phyloP scores from a whole-genome alignment of 2,113 vertebrate genomes.

The Oreotragus oreotragus region DNA sequence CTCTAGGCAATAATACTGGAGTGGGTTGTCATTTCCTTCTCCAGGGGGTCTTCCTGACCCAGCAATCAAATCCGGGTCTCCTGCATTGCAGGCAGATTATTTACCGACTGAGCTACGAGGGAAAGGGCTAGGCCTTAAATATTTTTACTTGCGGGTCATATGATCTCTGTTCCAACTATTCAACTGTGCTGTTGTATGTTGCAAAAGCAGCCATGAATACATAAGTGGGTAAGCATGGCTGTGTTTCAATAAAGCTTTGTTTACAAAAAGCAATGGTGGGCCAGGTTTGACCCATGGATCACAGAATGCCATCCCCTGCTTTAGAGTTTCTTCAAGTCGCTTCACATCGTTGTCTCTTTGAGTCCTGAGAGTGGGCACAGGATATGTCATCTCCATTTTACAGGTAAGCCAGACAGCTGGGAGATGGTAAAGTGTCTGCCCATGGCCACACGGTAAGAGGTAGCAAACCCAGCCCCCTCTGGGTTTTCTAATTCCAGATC shows the following conservation, averaged over 20 bases:
- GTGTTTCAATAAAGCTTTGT: neutral
- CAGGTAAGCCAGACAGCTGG: neutral
- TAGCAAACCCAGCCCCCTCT: neutral
- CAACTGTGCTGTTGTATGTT: neutral
- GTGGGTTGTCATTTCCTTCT: neutral
- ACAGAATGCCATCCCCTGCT: neutral
- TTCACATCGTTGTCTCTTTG: neutral
- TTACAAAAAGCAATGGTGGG: neutral
- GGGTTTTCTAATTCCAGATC: neutral
- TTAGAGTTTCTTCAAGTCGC: neutral
- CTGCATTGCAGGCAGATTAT: neutral
- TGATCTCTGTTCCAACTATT: neutral
- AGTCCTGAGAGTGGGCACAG: neutral
- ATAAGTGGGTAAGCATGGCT: neutral
- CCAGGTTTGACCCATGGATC: neutral
- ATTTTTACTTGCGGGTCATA: neutral
- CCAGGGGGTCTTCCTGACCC: neutral
- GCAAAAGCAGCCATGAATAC: neutral
- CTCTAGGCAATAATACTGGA: neutral
- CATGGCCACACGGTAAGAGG: neutral
- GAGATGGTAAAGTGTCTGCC: neutral
- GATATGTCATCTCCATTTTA: neutral
- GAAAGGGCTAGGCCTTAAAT: neutral
- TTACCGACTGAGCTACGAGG: neutral
- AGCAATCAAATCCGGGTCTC: neutral